Conservation (phyloP, 2,113 vertebrate species). For the Apus apus region DNA sequence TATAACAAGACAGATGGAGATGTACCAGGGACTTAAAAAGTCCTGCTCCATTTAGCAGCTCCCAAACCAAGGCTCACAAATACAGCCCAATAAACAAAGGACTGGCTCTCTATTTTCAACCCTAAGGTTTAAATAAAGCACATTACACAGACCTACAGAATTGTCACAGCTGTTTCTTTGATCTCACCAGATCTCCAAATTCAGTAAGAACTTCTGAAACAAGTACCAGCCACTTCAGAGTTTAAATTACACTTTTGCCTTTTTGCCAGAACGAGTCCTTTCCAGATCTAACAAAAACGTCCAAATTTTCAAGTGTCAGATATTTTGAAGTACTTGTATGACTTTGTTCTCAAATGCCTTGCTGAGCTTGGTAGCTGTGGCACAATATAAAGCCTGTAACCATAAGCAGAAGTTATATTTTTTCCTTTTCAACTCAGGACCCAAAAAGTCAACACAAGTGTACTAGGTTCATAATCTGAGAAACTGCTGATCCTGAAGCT, state of each 20-base stretch:
- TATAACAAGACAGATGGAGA: background rate
- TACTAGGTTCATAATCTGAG: background rate
- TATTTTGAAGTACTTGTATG: background rate
- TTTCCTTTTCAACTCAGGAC: background rate
- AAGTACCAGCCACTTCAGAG: background rate
- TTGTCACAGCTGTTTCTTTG: conserved; percentile 31
- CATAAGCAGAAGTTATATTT: background rate
- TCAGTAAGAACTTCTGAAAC: background rate
- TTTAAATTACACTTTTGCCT: background rate
- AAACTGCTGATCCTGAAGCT: conserved; percentile 20
- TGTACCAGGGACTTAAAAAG: background rate
- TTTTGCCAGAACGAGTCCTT: background rate
- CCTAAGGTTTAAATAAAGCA: conserved; percentile 19
- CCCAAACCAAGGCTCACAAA: background rate
- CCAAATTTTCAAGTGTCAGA: background rate
- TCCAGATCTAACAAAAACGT: background rate
- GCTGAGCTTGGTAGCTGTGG: background rate
- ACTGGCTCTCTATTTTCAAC: background rate
- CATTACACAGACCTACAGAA: background rate
- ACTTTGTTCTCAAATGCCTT: background rate
- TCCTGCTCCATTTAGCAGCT: background rate
- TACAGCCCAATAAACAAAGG: background rate
- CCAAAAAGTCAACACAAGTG: background rate
- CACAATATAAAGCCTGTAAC: background rate
- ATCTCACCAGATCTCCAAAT: background rate